Percentiles rank a stretch among this genome's conserved stretches.
phyloP scores from a whole-genome alignment of 2,888 invertebrate genomes.

The Morpho deidamia region DNA sequence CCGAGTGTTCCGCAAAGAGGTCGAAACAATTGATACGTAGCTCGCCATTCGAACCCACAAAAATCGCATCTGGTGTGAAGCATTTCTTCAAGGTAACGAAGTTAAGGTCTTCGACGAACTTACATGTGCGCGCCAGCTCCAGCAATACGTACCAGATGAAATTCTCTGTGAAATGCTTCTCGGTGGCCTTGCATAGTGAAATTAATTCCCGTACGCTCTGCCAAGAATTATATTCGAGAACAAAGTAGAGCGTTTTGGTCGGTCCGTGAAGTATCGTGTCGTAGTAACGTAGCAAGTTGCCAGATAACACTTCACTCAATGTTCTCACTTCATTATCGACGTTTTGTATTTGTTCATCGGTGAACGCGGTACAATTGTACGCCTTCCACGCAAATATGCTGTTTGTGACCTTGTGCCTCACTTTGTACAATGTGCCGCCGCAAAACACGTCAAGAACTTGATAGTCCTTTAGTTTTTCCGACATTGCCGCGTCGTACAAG shows the following conservation, averaged over 20 bases:
- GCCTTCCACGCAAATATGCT: conserved; percentile 74
- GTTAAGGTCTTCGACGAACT: conserved; percentile 43
- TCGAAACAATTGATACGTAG: conserved; percentile 64
- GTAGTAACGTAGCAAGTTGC: conserved; percentile 58
- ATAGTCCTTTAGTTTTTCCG: conserved; percentile 67
- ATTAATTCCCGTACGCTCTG: conserved; percentile 55
- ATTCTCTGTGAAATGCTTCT: conserved; percentile 51
- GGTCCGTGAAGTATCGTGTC: conserved; percentile 68
- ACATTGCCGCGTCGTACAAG: conserved; percentile 40
- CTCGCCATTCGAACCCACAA: conserved; percentile 51
- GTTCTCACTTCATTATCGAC: conserved; percentile 63
- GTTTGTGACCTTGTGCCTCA: conserved; percentile 73
- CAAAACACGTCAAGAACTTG: conserved; percentile 72
- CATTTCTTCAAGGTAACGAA: conserved; percentile 50
- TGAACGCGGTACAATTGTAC: conserved; percentile 61
- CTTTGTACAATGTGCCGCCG: conserved; percentile 72
- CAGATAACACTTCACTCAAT: conserved; percentile 53
- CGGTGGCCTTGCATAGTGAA: conserved; percentile 45
- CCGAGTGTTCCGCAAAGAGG: conserved; percentile 27
- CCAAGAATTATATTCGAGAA: conserved; percentile 64
- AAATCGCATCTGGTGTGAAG: conserved; percentile 47
- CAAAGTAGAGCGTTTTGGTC: conserved; percentile 68
- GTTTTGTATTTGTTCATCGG: conserved; percentile 63
- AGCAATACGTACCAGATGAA: conserved; percentile 65
- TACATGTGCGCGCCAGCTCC: conserved; percentile 54